phyloP scores from a whole-genome alignment of 2,888 invertebrate genomes.

The Meganola albula region DNA sequence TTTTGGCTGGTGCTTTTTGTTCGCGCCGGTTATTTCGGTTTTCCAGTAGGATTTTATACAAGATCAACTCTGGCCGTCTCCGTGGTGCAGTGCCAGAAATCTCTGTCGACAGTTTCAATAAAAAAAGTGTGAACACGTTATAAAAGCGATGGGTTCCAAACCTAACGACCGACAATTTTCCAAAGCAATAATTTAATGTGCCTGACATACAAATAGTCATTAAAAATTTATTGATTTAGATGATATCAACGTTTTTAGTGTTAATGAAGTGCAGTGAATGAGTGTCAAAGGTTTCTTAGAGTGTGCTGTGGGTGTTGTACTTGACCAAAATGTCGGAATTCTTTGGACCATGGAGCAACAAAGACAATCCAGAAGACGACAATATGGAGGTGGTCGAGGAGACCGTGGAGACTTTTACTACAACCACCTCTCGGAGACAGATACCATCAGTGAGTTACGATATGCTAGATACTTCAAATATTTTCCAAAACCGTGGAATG shows the following conservation, averaged over 20 bases:
- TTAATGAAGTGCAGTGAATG: slow-evolving; percentile 59
- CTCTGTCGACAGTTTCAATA: slow-evolving; percentile 22
- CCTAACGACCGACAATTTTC: slow-evolving; percentile 31
- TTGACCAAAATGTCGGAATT: slow-evolving; percentile 65
- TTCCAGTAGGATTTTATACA: slow-evolving; percentile 77
- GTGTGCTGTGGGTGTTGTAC: slow-evolving; percentile 52
- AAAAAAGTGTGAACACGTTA: slow-evolving; percentile 27
- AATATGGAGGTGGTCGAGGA: slow-evolving; percentile 46
- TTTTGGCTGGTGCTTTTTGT: slow-evolving; percentile 78
- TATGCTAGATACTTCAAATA: too few relatives aligned
- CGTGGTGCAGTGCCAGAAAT: slow-evolving; percentile 48
- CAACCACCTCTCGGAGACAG: slow-evolving; percentile 52
- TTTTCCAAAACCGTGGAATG: too few relatives aligned
- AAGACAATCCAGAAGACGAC: slow-evolving; percentile 38
- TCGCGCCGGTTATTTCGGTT: slow-evolving; percentile 76
- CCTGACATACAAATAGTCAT: too few relatives aligned
- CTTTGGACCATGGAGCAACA: slow-evolving; percentile 63
- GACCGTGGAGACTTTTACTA: slow-evolving; percentile 63
- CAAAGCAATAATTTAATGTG: too few relatives aligned
- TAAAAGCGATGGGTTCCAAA: slow-evolving; percentile 40
- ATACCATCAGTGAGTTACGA: slow-evolving; percentile 54
- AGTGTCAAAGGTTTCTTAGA: slow-evolving; percentile 46
- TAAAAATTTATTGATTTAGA: too few relatives aligned
- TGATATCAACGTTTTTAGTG: too few relatives aligned
- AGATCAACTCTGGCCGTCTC: slow-evolving; percentile 70